Conservation (phyloP, 2,113 vertebrate species). For the Vireo altiloquus region DNA sequence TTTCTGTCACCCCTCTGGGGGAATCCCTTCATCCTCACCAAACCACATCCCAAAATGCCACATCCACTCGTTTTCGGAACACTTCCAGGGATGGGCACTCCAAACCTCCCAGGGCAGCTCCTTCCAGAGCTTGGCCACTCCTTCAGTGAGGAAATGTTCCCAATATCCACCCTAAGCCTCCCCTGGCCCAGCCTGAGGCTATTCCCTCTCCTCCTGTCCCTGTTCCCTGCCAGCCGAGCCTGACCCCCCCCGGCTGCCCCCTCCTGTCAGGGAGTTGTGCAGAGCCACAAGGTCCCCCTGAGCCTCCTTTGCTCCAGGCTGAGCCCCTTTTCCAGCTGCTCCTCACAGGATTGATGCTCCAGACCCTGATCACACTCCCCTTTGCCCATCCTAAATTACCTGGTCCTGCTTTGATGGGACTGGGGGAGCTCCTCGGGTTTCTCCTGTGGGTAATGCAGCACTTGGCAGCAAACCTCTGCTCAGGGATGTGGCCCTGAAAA, state of each 20-base stretch:
- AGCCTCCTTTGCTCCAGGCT: neutral
- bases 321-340: neutral
- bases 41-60: neutral
- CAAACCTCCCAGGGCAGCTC: neutral
- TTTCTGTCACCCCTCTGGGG: neutral
- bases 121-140: neutral
- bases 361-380: neutral
- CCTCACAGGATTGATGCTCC: neutral
- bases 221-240: neutral
- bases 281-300: neutral
- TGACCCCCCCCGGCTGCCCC: rapidly evolving
- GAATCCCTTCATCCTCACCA: neutral
- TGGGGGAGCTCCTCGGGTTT: neutral
- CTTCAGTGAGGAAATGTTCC: too few species aligned
- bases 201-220: neutral
- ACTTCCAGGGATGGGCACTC: neutral
- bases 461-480: neutral
- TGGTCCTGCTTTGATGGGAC: neutral
- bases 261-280: neutral
- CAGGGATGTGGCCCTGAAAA: neutral
- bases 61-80: rapidly evolving
- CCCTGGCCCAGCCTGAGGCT: neutral
- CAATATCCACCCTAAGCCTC: neutral
- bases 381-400: neutral
- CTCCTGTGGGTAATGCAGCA: neutral